A percentile compares a stretch with the other conserved stretches of the same genome.
phyloP scores from a whole-genome alignment of 2,888 invertebrate species.

The Formica aserva region DNA sequence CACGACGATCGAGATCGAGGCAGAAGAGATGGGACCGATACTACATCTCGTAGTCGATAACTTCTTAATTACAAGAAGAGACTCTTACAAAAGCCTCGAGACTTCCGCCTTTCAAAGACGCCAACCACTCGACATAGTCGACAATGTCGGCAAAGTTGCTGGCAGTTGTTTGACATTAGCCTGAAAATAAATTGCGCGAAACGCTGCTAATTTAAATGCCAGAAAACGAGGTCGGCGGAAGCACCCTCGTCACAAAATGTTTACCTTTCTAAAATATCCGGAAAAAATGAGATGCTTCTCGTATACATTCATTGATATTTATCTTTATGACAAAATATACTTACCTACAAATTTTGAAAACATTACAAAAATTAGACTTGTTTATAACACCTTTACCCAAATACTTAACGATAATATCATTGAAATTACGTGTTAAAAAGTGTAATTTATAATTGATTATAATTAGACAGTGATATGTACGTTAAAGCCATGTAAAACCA shows the following conservation, averaged over 20 bases:
- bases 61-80: slow-evolving; percentile 70
- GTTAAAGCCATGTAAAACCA: background rate
- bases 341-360: background rate
- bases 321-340: slow-evolving; percentile 1
- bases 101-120: slow-evolving; percentile 57
- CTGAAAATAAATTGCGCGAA: slow-evolving; percentile 40
- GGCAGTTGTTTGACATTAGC: slow-evolving; percentile 53
- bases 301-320: slow-evolving; percentile 28
- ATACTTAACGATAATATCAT: background rate
- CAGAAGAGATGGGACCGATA: slow-evolving; percentile 43
- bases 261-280: background rate
- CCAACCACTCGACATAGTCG: slow-evolving; percentile 43
- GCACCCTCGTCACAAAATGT: slow-evolving; percentile 20
- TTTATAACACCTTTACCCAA: background rate
- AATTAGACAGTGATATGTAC: background rate
- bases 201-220: slow-evolving; percentile 46
- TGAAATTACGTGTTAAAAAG: background rate
- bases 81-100: slow-evolving; percentile 49
- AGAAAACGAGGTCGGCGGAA: slow-evolving; percentile 35
- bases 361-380: slow-evolving; percentile 8
- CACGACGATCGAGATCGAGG: slow-evolving; percentile 52
- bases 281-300: background rate
- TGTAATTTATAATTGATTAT: slow-evolving; percentile 1
- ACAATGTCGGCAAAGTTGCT: slow-evolving; percentile 56
- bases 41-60: slow-evolving; percentile 66